These are phyloP conservation scores for Henricia sp. DNA, from an alignment of 53 echinoderm and acorn worm genomes.

Conservation along the genomic window DNA sequence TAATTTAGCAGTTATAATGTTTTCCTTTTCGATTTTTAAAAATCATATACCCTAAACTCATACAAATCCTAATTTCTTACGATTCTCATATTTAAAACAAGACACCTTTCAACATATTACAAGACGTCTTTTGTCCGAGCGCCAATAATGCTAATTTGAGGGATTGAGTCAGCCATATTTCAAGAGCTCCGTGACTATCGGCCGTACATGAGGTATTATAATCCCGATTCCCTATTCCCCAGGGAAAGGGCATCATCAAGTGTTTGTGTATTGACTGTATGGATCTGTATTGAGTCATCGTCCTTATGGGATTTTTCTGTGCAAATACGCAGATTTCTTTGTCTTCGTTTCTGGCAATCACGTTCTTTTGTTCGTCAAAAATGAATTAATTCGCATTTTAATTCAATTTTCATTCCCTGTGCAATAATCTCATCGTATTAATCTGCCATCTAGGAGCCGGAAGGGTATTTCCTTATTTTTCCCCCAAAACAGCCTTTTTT, in stretches of 20 bases:
- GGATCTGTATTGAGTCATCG: slow-evolving; percentile 54
- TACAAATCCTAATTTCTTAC: no score
- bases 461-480: no score
- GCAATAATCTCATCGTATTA: not conserved
- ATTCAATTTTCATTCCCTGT: not conserved
- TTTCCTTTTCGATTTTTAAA: no score
- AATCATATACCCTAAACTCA: no score
- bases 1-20: no score
- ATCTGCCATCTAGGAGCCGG: no score
- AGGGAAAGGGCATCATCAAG: slow-evolving; percentile 32
- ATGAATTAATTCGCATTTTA: not conserved
- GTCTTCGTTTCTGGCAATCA: not conserved
- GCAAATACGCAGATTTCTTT: slow-evolving; percentile 35
- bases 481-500: no score
- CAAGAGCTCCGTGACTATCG: not conserved
- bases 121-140: not conserved
- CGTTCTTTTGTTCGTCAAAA: not conserved
- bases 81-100: no score
- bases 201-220: slow-evolving; percentile 9
- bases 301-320: slow-evolving; percentile 29
- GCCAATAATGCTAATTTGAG: slow-evolving; percentile 24
- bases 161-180: slow-evolving; percentile 32
- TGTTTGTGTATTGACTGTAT: slow-evolving; percentile 60
- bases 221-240: slow-evolving; percentile 28
- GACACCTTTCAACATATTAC: not conserved